Base-by-base conservation (phyloP, 2,797 vertebrate genomes). In the Nothura maculosa region DNA sequence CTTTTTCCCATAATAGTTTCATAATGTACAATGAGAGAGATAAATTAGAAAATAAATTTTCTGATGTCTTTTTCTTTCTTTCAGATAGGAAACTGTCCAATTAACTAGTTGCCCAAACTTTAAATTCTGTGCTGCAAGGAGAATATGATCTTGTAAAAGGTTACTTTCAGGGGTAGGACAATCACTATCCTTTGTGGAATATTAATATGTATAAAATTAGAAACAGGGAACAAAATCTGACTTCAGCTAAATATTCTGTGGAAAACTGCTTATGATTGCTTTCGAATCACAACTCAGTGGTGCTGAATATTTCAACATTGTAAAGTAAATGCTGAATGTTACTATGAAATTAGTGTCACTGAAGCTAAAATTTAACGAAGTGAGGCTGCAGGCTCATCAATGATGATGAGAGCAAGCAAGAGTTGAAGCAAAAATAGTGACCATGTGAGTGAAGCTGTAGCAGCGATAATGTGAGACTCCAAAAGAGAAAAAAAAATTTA, bases 21-120 rank as follows among this genome's bases (percentile, higher is more conserved):
- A 1, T 81, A 74, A 64, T 60, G 16, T 27, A 8, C 52, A 47
- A 11, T 80, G 48, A 68, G 24, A 30, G 9, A 80, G 40, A 82
- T 90, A 81, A 89, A 68, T 45, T 86, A 87, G 30, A 74, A 92
- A 95, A 42, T 77, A 80, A 80, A 48, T 80, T 48, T 90, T 88
- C 73, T 61, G 52, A 74, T 89, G 64, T 30, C 28, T n/a, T 30
- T 55, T 55, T 55, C n/a, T 54, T 30, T 54, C 10, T 54, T 48
- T 28, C 43, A 74, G 21, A 30, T 70, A 40, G 78, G 81, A 86
- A 76, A 32, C 21, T 76, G 21, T 76, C 15, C 24, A 82, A 63
- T 21, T 86, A 81, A 43, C 22, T 13, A 18, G 19, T 86, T 75
- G 17, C 36, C 64, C 38, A 88, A 89, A 47, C 36, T 58, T 76